A percentile compares a stretch with the other conserved stretches of the same genome.
Evolutionary conservation across 2,888 invertebrate genomes (phyloP).

Genomic region (Ditylenchus weischeri): DNA sequence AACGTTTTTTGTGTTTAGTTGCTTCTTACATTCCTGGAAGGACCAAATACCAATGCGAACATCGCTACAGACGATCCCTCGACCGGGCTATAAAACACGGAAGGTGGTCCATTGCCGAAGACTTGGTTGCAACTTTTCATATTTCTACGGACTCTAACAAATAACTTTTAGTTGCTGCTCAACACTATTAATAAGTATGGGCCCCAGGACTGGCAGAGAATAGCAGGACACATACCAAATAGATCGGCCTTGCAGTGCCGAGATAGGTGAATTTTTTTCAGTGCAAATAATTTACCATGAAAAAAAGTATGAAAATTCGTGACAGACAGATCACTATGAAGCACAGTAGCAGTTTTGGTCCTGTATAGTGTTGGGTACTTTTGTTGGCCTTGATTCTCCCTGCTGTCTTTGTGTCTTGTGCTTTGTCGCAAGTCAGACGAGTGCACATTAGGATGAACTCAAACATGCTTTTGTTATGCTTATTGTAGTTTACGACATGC

Average conservation of each 20-base stretch:
- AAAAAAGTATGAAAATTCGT: too few species aligned
- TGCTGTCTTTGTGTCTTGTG: too few species aligned
- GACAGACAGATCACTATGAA: too few species aligned
- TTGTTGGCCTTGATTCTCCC: too few species aligned
- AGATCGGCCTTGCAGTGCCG: constrained; percentile 30
- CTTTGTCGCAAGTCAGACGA: too few species aligned
- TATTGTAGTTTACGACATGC: too few species aligned
- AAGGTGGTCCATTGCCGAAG: constrained; percentile 52
- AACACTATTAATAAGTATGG: constrained; percentile 38
- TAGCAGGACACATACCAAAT: constrained; percentile 21
- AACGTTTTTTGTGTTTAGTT: constrained; percentile 38
- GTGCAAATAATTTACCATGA: too few species aligned
- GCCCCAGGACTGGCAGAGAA: constrained; percentile 35
- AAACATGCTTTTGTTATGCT: too few species aligned
- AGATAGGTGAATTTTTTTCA: constrained; percentile 15
- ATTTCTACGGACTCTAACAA: too few species aligned
- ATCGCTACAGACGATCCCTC: constrained; percentile 43
- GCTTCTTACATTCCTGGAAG: constrained; percentile 51
- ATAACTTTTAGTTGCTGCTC: constrained; percentile 33
- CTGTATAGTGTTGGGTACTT: too few species aligned
- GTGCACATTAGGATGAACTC: too few species aligned
- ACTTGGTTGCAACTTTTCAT: constrained; percentile 25
- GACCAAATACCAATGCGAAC: constrained; percentile 42
- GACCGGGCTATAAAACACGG: constrained; percentile 44
- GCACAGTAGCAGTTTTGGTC: too few species aligned